These are phyloP conservation scores for Poecile montanus DNA, from an alignment of 2,797 vertebrate genomes.

Conservation along the genomic window DNA sequence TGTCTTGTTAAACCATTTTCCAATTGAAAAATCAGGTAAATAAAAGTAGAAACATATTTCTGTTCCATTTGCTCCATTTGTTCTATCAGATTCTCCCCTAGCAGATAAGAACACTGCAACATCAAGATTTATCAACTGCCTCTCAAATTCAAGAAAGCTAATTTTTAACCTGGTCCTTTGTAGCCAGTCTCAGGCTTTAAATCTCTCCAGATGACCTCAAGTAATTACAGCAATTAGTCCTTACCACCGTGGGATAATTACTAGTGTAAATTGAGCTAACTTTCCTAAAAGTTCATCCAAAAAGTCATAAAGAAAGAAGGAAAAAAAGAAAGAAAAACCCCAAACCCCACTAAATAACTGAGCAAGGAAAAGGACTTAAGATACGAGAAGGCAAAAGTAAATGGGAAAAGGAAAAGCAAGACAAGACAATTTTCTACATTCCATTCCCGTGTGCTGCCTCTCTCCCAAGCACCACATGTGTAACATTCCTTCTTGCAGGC, in stretches of 20 bases:
- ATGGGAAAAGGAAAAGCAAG: slow-evolving; percentile 31
- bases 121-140: neutral
- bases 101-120: neutral
- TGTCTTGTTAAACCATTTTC: neutral
- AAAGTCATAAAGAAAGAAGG: neutral
- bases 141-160: neutral
- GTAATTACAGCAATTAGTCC: slow-evolving; percentile 18
- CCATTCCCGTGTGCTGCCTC: slow-evolving; percentile 18
- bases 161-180: slow-evolving; percentile 5
- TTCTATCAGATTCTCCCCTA: neutral
- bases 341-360: neutral
- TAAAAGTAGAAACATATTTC: neutral
- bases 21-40: neutral
- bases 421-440: slow-evolving; percentile 56
- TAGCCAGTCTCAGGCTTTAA: neutral
- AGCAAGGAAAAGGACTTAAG: neutral
- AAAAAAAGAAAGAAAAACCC: neutral
- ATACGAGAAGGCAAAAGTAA: neutral
- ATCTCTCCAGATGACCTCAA: neutral
- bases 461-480: slow-evolving; percentile 13
- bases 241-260: neutral
- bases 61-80: neutral
- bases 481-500: slow-evolving; percentile 53
- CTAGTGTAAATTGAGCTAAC: neutral
- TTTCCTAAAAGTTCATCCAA: neutral